Evolutionary conservation across 1,140 invertebrate species (phyloP).

Genomic region (Myzus persicae): DNA sequence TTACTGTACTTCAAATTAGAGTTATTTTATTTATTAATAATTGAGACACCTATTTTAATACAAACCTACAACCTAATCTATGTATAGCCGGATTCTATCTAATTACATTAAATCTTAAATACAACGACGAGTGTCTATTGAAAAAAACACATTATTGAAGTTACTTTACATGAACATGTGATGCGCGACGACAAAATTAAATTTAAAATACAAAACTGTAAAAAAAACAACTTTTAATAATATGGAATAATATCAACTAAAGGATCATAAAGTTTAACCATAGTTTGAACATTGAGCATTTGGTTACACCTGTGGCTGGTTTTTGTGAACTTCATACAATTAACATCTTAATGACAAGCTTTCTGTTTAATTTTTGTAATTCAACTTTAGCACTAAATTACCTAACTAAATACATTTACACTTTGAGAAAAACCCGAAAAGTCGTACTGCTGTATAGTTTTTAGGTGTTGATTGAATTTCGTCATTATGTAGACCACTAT

Average conservation of each 20-base stretch:
- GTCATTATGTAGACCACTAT: background rate
- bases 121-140: background rate
- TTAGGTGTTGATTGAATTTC: background rate
- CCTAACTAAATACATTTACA: background rate
- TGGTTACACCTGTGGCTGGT: slow-evolving; percentile 29
- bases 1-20: background rate
- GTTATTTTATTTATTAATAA: background rate
- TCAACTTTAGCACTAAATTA: background rate
- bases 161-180: background rate
- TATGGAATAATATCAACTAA: background rate
- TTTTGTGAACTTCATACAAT: slow-evolving; percentile 35
- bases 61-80: no score
- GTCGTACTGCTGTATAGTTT: background rate
- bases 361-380: slow-evolving; percentile 19
- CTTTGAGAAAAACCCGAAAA: background rate
- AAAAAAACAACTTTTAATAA: background rate
- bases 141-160: background rate
- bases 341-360: background rate
- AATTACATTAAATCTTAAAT: background rate
- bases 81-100: background rate
- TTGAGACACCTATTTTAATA: background rate
- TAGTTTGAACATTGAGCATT: slow-evolving; percentile 8
- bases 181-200: background rate
- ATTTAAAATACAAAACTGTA: background rate
- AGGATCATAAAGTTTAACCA: background rate